These are phyloP conservation scores for Pantherophis vulpinus DNA, from an alignment of 2,797 vertebrate genomes.

Conservation along the genomic window DNA sequence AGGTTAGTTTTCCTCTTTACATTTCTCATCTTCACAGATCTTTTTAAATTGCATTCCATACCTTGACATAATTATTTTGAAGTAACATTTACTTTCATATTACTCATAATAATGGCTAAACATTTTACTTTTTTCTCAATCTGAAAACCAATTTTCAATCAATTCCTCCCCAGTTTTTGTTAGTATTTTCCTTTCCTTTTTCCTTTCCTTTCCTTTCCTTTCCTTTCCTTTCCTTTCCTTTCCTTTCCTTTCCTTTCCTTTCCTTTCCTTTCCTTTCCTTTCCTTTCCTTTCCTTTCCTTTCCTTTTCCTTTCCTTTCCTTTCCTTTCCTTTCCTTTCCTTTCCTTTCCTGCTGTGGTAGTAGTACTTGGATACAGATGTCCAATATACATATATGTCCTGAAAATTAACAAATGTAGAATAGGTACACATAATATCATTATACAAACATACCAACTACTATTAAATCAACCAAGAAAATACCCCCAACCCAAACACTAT, in stretches of 20 bases:
- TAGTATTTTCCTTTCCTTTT: not conserved
- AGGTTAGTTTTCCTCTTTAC: not conserved
- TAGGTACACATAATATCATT: not conserved
- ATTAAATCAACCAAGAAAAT: too few species aligned
- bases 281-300: not conserved
- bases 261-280: not conserved
- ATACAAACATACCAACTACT: too few species aligned
- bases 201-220: not conserved
- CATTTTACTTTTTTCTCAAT: not conserved
- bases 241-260: not conserved
- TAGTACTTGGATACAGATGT: not conserved
- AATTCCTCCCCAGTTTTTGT: not conserved
- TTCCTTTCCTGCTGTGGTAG: not conserved
- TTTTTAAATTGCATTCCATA: not conserved
- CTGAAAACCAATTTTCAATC: not conserved
- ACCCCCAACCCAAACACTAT: too few species aligned
- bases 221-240: not conserved
- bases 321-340: not conserved
- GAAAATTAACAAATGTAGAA: not conserved
- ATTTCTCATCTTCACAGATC: not conserved
- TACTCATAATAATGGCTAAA: not conserved
- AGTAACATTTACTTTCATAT: not conserved
- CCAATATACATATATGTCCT: not conserved
- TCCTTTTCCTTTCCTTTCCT: not conserved
- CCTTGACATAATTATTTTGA: not conserved